Base-by-base conservation (phyloP, 2,797 vertebrate species). In the Oreochromis grahami region DNA sequence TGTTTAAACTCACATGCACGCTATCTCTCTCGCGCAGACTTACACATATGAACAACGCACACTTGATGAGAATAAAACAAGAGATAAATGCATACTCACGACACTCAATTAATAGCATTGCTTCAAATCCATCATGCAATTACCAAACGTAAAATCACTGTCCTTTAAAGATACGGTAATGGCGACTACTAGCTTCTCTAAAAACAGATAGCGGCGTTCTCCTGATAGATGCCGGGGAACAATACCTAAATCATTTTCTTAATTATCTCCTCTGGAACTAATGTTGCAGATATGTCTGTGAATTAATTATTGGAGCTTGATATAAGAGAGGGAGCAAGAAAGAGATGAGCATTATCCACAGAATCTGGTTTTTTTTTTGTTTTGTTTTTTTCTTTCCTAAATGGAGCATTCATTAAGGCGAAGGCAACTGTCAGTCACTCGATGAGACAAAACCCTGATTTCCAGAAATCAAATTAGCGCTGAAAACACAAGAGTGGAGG, bases 181-280 rank as follows among this genome's bases (percentile, higher is more conserved):
- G 91, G 92, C 91, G 93, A 94, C 93, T 93, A 92, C 84, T 91
- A 92, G 93, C 90, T 90, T 87, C 87, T 90, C 87, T 84, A 86
- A 88, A 91, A 91, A 93, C 90, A 93, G 92, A 93, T 93, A 94
- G 93, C 89, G 24, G 70, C 89, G 81, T 89, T 85, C 88, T 93
- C 94, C 89, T 60, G 84, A 92, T 94, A 93, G 92, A 95, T 94
- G 94, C 89, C 1, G 32, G 17, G 50, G 92, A 93, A 95, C 94
- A 95, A 94, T 95, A 92, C 83, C 84, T 68, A 94, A 95, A 94
- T 94, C 81, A 95, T 95, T 95, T 92, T 81, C 93, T 92, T 93
- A 96, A 95, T 96, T 96, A 95, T 94, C 92, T 95, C 88, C 90
- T 87, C 88, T 89, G 91, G 93, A 95, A 94, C 93, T 94, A 95